Percentiles rank a stretch among this genome's conserved stretches.
Evolutionary conservation across 2,888 invertebrate genomes (phyloP).

Genomic region (Nephrocerus scutellatus): DNA sequence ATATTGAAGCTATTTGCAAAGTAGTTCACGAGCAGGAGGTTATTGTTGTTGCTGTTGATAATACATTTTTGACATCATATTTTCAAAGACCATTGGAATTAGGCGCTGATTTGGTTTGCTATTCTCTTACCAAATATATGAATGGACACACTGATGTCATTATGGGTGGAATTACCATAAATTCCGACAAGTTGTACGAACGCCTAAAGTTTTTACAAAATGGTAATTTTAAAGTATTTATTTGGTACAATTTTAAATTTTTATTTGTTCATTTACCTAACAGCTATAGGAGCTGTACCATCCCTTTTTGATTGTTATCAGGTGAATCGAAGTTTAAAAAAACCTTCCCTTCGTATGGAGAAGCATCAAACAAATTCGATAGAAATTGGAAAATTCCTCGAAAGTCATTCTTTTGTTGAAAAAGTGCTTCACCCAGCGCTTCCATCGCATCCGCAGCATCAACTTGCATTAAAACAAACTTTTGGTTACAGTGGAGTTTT

Average conservation of each 20-base stretch:
- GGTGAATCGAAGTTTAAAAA: constrained; percentile 84
- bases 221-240: constrained; percentile 48
- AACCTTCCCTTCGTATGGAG: constrained; percentile 79
- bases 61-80: constrained; percentile 81
- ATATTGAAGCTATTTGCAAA: constrained; percentile 65
- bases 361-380: constrained; percentile 71
- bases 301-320: constrained; percentile 90
- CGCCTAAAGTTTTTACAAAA: constrained; percentile 75
- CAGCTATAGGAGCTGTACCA: constrained; percentile 66
- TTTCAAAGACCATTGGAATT: constrained; percentile 78
- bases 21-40: constrained; percentile 48
- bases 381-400: constrained; percentile 68
- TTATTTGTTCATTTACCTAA: background rate
- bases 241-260: background rate
- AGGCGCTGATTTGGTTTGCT: constrained; percentile 79
- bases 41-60: constrained; percentile 72
- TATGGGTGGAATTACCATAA: constrained; percentile 79
- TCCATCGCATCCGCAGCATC: constrained; percentile 73
- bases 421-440: constrained; percentile 78
- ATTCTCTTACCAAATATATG: constrained; percentile 91
- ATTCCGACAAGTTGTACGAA: constrained; percentile 59
- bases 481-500: constrained; percentile 83
- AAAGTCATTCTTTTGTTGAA: constrained; percentile 65
- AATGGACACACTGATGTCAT: constrained; percentile 93
- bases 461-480: constrained; percentile 66